phyloP scores from a whole-genome alignment of 2,797 vertebrate species.

The Merluccius polli region DNA sequence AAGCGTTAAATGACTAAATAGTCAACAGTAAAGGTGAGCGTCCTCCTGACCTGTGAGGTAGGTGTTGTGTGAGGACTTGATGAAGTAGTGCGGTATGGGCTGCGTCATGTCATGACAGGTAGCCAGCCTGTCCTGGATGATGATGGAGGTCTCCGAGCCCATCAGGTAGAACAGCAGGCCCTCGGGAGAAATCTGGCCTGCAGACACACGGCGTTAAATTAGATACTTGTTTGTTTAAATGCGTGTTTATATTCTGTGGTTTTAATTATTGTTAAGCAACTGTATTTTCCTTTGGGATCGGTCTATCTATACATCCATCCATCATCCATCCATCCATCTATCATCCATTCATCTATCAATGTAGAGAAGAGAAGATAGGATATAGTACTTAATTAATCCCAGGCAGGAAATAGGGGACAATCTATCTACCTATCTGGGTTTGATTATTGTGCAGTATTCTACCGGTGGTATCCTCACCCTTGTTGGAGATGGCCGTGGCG shows the following conservation, averaged over 20 bases:
- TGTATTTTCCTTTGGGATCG: not conserved
- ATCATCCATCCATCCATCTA: not conserved
- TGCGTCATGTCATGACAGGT: conserved; percentile 91
- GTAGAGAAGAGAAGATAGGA: too few species aligned
- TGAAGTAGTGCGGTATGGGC: conserved; percentile 90
- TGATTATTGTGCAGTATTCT: not conserved
- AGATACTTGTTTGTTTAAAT: not conserved
- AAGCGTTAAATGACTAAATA: not conserved
- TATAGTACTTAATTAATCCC: not conserved
- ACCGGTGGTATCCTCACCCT: conserved; percentile 73
- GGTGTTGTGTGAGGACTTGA: conserved; percentile 98
- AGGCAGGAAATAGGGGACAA: not conserved
- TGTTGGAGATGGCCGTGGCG: conserved; percentile 77
- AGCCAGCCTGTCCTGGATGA: conserved; percentile 81
- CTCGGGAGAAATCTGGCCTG: conserved; percentile 91
- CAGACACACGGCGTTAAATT: conserved; percentile 4
- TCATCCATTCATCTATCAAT: not conserved
- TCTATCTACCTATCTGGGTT: not conserved
- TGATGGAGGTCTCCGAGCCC: conserved; percentile 86
- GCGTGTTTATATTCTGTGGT: not conserved
- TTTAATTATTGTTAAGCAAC: not conserved
- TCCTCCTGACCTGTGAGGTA: conserved; percentile 86
- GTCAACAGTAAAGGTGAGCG: not conserved
- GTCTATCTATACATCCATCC: not conserved
- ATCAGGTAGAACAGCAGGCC: conserved; percentile 90